Evolutionary conservation across 1,140 invertebrate genomes (phyloP), one percentile per base, ranked within the genome.

Genomic region (Caerostris darwini): DNA sequence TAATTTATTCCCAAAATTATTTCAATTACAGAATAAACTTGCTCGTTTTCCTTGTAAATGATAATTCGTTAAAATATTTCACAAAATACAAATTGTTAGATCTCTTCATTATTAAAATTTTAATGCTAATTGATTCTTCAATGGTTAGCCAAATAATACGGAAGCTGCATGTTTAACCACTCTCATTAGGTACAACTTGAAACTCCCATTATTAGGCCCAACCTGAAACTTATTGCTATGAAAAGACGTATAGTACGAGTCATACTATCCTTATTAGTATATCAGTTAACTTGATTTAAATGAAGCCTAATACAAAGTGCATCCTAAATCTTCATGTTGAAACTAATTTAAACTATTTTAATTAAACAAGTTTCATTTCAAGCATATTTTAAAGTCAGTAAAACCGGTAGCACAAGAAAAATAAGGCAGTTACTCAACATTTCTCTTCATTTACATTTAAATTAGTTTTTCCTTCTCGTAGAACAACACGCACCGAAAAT

Each of bases 291-390:
- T 3, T n/a, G 7, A n/a, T 67, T 67, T 67, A 67, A 67, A 67
- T 67, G n/a, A 67, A 67, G 61, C 12, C 12, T 67, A 67, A 67
- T 67, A 67, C 2, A 67, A n/a, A 14, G 3, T 50, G 8, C 10
- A 10, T 53, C 71, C 8, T 77, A 50, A 77, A 53, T 77, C 34
- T 53, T 50, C 71, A 77, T 34, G 71, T 50, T 77, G 71, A 7
- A 12, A 77, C 8, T 77, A 77, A 34, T 77, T 77, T 77, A 8
- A 77, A 77, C 71, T 50, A 14, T 77, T 77, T 77, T 77, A 77
- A 77, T 77, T 34, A 77, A 77, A 77, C 71, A 77, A 77, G 71
- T 77, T 77, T 77, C 71, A 77, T 77, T 77, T 77, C 71, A 5
- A 53, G 10, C 71, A 53, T 77, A 77, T 77, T 77, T 77, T 50